Base-by-base conservation (phyloP, 1,140 invertebrate species). In the Prorops nasuta region DNA sequence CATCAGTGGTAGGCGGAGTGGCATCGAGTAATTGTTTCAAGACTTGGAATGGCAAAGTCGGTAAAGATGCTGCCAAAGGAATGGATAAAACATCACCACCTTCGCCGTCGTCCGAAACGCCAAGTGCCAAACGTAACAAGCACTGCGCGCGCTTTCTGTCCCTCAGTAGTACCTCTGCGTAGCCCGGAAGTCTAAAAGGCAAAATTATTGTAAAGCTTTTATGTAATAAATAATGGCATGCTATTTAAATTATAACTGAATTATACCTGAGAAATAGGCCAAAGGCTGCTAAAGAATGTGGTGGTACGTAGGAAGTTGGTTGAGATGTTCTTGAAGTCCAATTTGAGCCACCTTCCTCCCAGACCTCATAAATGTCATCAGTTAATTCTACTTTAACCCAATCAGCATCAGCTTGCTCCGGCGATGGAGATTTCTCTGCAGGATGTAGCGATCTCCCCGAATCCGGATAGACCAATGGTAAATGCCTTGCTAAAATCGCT, bases 41-140 rank as follows among this genome's bases (percentile, higher is more conserved):
- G 32, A 94, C 88, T 70, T 90, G 85, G 77, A 96, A 96, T 10
- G 93, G 92, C 59, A 95, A 74, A 1, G 90, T 95, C n/a, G 90
- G 89, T 38, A 93, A 72, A 0, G 86, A 83, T 1, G 82, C 74
- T 1, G 91, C 90, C 22, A 94, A 79, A 9, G 87, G 81, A 2
- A 88, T 86, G 16, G 83, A 84, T 51, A 90, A 83, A 18, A 92
- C 89, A 54, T 92, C 88, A 48, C 87, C 87, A 66, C 91, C 92
- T 72, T 95, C 91, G 28, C 91, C 92, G 68, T 94, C 92, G 64
- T 94, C 91, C 1, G 89, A 90, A 0, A 95, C 92, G 1, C 94
- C 93, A 7, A 96, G 79, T 12, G 93, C 87, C 15, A 96, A 77
- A 3, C 92, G 78, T 22, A 96, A 76, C 35, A 96, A 77, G 76